These are phyloP conservation scores for Diogma glabrata DNA, from an alignment of 2,888 invertebrate species.

Conservation along the genomic window DNA sequence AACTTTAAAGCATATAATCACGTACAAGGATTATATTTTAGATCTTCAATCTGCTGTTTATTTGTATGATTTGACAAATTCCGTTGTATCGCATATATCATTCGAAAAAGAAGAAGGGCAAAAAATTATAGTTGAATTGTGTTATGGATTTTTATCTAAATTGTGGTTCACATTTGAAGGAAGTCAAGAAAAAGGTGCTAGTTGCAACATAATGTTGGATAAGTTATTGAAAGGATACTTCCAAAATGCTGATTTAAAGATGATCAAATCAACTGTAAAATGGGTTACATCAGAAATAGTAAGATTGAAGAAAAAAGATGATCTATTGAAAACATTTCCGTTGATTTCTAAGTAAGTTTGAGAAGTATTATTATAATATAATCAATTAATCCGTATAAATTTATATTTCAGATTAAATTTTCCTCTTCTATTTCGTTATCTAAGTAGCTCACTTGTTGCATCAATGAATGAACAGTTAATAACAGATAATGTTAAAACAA, in stretches of 20 bases:
- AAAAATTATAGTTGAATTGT: not conserved
- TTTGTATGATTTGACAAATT: constrained; percentile 26
- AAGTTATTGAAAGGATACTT: constrained; percentile 53
- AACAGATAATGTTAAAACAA: constrained; percentile 37
- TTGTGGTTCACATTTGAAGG: constrained; percentile 59
- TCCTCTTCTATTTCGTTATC: constrained; percentile 51
- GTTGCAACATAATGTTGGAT: constrained; percentile 51
- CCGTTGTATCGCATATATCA: constrained; percentile 25
- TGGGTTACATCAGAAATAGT: constrained; percentile 45
- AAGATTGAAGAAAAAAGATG: constrained; percentile 44
- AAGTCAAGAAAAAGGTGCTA: constrained; percentile 48
- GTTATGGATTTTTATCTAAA: constrained; percentile 36
- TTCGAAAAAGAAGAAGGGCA: constrained; percentile 20
- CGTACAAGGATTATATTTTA: constrained; percentile 25
- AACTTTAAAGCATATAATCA: constrained; percentile 24
- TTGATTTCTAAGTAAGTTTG: constrained; percentile 46
- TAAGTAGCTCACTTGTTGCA: constrained; percentile 49
- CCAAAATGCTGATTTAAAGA: constrained; percentile 43
- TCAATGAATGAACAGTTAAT: constrained; percentile 41
- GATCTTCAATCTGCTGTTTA: constrained; percentile 31
- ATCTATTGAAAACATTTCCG: constrained; percentile 45
- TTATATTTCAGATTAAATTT: constrained; percentile 40
- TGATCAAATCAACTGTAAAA: constrained; percentile 44
- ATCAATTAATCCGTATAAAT: too few species aligned
- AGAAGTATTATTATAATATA: too few species aligned